Evolutionary conservation across 2,113 vertebrate genomes (phyloP).

Genomic region (Egretta garzetta): DNA sequence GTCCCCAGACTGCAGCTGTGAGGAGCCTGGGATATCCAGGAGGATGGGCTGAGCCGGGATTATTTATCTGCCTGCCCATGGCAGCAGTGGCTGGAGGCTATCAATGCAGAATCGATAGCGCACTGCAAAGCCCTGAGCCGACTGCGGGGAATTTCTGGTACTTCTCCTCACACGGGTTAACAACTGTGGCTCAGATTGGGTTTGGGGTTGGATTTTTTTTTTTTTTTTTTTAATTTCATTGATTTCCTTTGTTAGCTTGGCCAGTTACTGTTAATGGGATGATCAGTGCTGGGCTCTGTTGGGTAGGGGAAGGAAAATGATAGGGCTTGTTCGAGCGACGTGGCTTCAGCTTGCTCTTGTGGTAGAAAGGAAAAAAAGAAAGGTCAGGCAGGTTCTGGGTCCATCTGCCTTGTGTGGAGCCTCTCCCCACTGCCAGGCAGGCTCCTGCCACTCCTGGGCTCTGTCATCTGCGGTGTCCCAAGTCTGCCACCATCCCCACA

Average conservation of each 20-base stretch:
- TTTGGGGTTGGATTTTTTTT: neutral
- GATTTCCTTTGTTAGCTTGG: constrained; percentile 28
- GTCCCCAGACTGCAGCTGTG: neutral
- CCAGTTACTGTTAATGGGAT: neutral
- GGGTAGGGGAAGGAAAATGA: neutral
- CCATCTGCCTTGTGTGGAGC: neutral
- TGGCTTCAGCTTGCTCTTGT: neutral
- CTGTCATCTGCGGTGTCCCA: neutral
- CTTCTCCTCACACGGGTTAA: neutral
- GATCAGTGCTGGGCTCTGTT: neutral
- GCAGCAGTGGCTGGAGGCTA: neutral
- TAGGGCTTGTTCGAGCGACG: neutral
- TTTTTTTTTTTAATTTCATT: neutral
- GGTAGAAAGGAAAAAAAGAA: neutral
- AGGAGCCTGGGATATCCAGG: neutral
- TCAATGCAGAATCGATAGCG: neutral
- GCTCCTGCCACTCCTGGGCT: neutral
- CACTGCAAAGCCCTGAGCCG: neutral
- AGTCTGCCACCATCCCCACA: neutral
- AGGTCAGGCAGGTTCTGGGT: neutral
- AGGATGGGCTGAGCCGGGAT: neutral
- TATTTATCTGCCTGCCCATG: neutral
- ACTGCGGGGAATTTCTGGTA: neutral
- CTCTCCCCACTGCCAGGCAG: neutral
- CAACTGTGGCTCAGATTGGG: neutral